A percentile compares a stretch with the other conserved stretches of the same genome.
Conservation (phyloP, 1,140 invertebrate genomes). For the Drosophila busckii region DNA sequence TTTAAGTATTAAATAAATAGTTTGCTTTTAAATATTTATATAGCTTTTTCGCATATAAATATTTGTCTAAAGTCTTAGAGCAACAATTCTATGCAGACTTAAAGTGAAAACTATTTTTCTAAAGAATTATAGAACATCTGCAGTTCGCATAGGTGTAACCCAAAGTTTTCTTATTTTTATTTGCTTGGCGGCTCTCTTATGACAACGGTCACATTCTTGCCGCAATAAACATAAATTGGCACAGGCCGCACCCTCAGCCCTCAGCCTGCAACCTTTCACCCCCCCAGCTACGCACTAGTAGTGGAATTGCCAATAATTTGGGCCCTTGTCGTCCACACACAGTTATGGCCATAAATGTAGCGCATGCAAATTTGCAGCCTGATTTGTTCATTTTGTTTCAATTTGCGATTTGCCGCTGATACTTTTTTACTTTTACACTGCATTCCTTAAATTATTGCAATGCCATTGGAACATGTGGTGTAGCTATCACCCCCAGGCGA, state of each 20-base stretch:
- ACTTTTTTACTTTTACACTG: slow-evolving; percentile 32
- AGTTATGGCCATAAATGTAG: slow-evolving; percentile 52
- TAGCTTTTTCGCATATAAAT: no score
- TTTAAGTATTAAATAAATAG: no score
- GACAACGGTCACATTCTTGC: slow-evolving; percentile 62
- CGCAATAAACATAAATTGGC: slow-evolving; percentile 73
- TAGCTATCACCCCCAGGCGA: not conserved
- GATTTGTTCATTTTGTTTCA: slow-evolving; percentile 76
- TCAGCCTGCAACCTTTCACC: slow-evolving; percentile 27
- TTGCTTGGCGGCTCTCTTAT: slow-evolving; percentile 39
- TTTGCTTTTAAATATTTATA: no score
- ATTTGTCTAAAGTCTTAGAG: no score
- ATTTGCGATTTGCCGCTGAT: slow-evolving; percentile 46
- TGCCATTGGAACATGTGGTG: slow-evolving; percentile 20
- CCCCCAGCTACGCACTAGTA: no score
- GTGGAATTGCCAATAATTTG: slow-evolving; percentile 64
- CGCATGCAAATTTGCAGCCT: slow-evolving; percentile 71
- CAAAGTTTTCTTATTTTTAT: not conserved
- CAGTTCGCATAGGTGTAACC: not conserved
- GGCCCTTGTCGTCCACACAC: slow-evolving; percentile 22
- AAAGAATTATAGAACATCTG: slow-evolving; percentile 21
- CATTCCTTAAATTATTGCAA: slow-evolving; percentile 73
- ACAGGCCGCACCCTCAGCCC: slow-evolving; percentile 22
- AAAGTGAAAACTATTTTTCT: no score
- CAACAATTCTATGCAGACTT: no score